Evolutionary conservation across 2,113 vertebrate genomes (phyloP).

Genomic region (Lophura nycthemera): DNA sequence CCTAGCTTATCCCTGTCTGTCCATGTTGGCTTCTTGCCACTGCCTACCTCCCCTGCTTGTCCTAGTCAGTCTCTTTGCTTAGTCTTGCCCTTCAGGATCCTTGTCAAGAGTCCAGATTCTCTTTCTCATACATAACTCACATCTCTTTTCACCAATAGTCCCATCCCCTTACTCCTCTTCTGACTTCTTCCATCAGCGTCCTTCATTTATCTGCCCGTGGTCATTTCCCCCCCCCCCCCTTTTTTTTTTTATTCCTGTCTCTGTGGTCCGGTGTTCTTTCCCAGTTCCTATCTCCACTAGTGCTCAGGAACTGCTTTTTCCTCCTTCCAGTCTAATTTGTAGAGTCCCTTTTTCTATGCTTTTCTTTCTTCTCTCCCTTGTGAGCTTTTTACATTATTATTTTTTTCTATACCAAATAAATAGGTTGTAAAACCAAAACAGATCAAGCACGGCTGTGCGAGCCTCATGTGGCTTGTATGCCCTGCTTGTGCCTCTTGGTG

Average conservation of each 20-base stretch:
- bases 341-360: not conserved
- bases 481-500: not conserved
- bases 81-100: not conserved
- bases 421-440: not conserved
- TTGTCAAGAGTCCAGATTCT: not conserved
- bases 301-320: not conserved
- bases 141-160: not conserved
- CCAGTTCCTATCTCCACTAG: not conserved
- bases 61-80: not conserved
- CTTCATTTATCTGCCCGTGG: not conserved
- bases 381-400: not conserved
- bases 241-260: not conserved
- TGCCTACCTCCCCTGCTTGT: not conserved
- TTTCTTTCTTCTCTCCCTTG: not conserved
- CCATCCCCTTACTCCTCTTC: not conserved
- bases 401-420: not conserved
- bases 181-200: not conserved
- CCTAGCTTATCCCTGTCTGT: not conserved
- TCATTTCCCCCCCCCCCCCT: not conserved
- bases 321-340: not conserved
- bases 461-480: not conserved
- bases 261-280: not conserved
- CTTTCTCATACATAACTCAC: not conserved
- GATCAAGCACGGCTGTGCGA: not conserved
- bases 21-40: not conserved